Evolutionary conservation across 1,140 invertebrate species (phyloP), one percentile per base, ranked within the genome.

Genomic region (Eriocheir sinensis): DNA sequence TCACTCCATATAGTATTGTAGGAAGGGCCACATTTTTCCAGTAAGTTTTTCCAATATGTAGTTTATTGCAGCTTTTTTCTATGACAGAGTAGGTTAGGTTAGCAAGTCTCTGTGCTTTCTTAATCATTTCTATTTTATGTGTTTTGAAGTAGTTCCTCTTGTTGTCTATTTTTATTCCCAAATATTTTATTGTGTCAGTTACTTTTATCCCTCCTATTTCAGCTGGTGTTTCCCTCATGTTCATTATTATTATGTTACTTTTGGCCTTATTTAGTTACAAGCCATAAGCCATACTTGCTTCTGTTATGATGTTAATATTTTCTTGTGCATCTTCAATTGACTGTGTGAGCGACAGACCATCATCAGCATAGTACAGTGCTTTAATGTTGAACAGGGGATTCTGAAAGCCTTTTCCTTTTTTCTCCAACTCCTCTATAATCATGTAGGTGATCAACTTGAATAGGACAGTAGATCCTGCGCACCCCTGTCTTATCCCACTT

Each of bases 161-260:
- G 12, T 72, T 72, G 12, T 15, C 12, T 15, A 72, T 72, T 15
- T 72, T n/a, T 15, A 72, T 72, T 15, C 60, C n/a, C 60, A 72
- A 72, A n/a, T 72, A 72, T 72, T 72, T 72, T 15, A 72, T 72
- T 72, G 60, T 72, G 12, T 72, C 60, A n/a, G n/a, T n/a, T 72
- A n/a, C 60, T 72, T 72, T 72, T 72, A n/a, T 72, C n/a, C 60
- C 60, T 72, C n/a, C 60, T 72, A n/a, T 72, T 72, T 72, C 60
- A 72, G 60, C 60, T 72, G 60, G 60, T 72, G 12, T 15, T 15
- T 72, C n/a, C n/a, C n/a, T n/a, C n/a, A n/a, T n/a, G n/a, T n/a
- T n/a, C n/a, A n/a, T n/a, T n/a, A n/a, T n/a, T 72, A n/a, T 72
- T n/a, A 15, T 15, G 12, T 15, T 72, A 15, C 12, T 15, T 15